These are phyloP conservation scores for Sericinus montela DNA, from an alignment of 2,888 invertebrate species.

Conservation along the genomic window DNA sequence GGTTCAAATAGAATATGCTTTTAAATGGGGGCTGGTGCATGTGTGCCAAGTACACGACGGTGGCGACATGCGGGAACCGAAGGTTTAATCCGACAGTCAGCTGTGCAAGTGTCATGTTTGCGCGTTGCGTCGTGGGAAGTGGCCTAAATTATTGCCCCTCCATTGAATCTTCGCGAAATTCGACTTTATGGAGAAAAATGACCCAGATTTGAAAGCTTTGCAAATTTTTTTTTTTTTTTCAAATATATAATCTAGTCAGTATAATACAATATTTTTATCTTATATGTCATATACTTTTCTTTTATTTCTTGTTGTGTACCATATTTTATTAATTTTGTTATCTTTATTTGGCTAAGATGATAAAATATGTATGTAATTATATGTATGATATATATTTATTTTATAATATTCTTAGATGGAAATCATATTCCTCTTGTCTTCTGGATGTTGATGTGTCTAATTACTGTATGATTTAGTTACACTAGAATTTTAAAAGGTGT, in stretches of 20 bases:
- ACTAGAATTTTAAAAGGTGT: too few species aligned
- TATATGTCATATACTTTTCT: neutral
- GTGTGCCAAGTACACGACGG: constrained; percentile 34
- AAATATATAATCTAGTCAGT: constrained; percentile 3
- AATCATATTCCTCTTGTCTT: too few species aligned
- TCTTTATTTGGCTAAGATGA: too few species aligned
- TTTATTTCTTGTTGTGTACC: neutral
- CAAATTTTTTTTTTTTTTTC: constrained; percentile 16
- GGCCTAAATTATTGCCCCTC: constrained; percentile 60
- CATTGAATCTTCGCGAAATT: constrained; percentile 43
- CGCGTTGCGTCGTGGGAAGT: constrained; percentile 59
- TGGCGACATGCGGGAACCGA: constrained; percentile 40
- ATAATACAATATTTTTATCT: constrained; percentile 7
- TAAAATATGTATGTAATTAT: too few species aligned
- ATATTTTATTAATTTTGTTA: constrained; percentile 17
- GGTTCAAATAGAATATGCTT: constrained; percentile 3
- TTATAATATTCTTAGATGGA: too few species aligned
- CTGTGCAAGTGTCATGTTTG: constrained; percentile 70
- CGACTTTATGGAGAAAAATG: constrained; percentile 28
- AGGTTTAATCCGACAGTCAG: constrained; percentile 63
- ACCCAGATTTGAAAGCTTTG: constrained; percentile 26
- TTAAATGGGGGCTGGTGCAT: constrained; percentile 9
- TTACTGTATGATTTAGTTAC: too few species aligned
- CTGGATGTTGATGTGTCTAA: too few species aligned
- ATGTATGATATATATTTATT: too few species aligned